Percentiles rank a stretch among this genome's conserved stretches.
These are phyloP conservation scores for Columba janthina DNA, from an alignment of 2,113 vertebrate species.

Conservation along the genomic window DNA sequence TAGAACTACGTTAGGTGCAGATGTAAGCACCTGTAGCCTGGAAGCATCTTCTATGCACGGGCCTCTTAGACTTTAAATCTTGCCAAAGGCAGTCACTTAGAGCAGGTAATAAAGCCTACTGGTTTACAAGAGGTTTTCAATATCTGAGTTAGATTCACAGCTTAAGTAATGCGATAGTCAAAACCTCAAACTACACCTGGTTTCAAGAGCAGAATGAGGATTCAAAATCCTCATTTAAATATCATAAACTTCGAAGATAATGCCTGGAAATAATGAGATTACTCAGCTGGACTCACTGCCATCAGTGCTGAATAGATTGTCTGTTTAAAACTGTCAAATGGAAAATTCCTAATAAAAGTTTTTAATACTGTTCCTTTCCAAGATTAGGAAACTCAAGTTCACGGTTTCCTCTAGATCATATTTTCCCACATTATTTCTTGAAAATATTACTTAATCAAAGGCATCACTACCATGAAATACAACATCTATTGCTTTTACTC, in stretches of 20 bases:
- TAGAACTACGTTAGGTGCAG: rapidly evolving
- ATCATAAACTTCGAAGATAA: neutral
- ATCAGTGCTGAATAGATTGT: neutral
- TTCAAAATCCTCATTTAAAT: neutral
- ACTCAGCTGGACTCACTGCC: neutral
- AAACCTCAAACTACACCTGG: neutral
- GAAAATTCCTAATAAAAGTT: neutral
- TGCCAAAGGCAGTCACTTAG: neutral
- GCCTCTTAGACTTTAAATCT: neutral
- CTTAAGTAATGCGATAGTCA: neutral
- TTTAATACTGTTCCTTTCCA: neutral
- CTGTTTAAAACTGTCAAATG: neutral
- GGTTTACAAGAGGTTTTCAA: neutral
- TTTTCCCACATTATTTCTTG: neutral
- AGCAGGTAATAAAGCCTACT: neutral
- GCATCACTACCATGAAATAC: neutral
- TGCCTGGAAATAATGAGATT: neutral
- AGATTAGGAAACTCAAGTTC: neutral
- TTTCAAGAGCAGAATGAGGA: neutral
- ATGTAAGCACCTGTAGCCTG: neutral
- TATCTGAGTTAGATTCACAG: neutral
- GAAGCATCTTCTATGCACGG: neutral
- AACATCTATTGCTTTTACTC: neutral
- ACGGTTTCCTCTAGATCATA: neutral
- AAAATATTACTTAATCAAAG: neutral